phyloP scores from a whole-genome alignment of 2,888 invertebrate species.

The Aplocera efformata region DNA sequence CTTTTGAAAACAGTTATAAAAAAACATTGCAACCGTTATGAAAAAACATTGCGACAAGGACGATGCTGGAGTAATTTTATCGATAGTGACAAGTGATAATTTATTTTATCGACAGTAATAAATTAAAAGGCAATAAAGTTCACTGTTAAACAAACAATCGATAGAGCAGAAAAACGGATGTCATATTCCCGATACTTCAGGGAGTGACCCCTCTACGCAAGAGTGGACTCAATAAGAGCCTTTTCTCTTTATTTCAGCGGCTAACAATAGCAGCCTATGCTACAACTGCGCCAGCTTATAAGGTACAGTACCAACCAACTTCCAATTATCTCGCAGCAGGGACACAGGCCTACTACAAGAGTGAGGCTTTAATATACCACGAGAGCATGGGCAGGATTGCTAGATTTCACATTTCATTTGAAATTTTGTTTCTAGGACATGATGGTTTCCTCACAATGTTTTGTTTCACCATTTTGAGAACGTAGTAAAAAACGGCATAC shows the following conservation, averaged over 20 bases:
- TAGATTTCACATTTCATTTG: too few relatives aligned
- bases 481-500: too few relatives aligned
- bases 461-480: too few relatives aligned
- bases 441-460: too few relatives aligned
- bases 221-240: conserved; percentile 58
- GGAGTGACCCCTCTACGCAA: conserved; percentile 66
- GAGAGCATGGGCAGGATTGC: too few relatives aligned
- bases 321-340: too few relatives aligned
- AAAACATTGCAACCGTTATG: conserved; percentile 6
- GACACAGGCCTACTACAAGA: too few relatives aligned
- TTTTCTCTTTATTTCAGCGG: conserved; percentile 37
- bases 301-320: too few relatives aligned
- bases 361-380: too few relatives aligned
- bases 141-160: conserved; percentile 51
- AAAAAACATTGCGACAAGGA: conserved; percentile 4
- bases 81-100: too few relatives aligned
- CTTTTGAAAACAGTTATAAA: conserved; percentile 6
- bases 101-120: conserved; percentile 4
- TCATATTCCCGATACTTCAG: conserved; percentile 54
- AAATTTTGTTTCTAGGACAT: too few relatives aligned
- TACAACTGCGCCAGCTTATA: too few relatives aligned
- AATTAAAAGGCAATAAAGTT: conserved; percentile 9
- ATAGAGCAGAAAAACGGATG: conserved; percentile 61
- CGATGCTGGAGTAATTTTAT: conserved; percentile 12
- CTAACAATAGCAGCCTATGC: neutral